These are phyloP conservation scores for Apolygus lucorum DNA, from an alignment of 1,140 invertebrate species.

Conservation along the genomic window DNA sequence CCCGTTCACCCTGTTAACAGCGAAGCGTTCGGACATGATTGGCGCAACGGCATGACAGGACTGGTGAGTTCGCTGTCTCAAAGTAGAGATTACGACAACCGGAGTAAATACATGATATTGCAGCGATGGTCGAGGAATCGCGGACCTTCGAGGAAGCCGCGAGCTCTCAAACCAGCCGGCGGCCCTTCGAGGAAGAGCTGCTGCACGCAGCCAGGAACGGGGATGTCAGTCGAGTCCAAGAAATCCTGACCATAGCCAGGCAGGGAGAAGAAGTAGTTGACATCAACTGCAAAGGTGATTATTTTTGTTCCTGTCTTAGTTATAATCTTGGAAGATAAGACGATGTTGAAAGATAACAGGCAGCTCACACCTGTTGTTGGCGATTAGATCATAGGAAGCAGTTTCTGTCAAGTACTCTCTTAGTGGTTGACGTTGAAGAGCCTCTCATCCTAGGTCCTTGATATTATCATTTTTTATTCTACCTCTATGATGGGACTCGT, in stretches of 20 bases:
- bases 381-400: too few species aligned
- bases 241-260: constrained; percentile 35
- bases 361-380: too few species aligned
- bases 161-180: not conserved
- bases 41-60: constrained; percentile 4
- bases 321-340: too few species aligned
- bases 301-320: not conserved
- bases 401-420: too few species aligned
- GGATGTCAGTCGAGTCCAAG: constrained; percentile 35
- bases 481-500: too few species aligned
- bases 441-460: too few species aligned
- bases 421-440: too few species aligned
- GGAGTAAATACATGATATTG: constrained; percentile 10
- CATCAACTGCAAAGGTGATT: constrained; percentile 44
- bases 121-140: constrained; percentile 7
- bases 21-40: too few species aligned
- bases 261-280: constrained; percentile 38
- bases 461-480: too few species aligned
- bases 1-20: too few species aligned
- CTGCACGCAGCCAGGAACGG: constrained; percentile 39
- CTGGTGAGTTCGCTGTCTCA: constrained; percentile 2
- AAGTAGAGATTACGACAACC: constrained; percentile 1
- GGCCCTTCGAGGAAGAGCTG: constrained; percentile 23
- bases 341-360: too few species aligned
- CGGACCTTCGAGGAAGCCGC: not conserved